Conservation (phyloP, 2,888 invertebrate genomes). For the Anticlea derivata region DNA sequence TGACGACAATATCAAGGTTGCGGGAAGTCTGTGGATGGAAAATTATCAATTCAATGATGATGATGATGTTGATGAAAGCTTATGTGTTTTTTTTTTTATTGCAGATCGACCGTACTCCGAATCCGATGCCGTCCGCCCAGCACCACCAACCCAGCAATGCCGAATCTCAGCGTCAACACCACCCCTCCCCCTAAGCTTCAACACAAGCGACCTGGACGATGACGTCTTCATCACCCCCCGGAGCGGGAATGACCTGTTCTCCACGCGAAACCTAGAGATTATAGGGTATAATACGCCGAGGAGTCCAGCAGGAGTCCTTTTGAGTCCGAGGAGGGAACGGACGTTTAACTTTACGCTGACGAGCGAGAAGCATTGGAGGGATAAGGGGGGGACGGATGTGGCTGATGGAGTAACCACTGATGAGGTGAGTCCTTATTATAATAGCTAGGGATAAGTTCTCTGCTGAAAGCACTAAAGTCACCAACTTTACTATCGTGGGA, state of each 20-base stretch:
- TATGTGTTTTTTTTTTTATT: slow-evolving; percentile 4
- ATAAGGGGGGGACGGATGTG: slow-evolving; percentile 76
- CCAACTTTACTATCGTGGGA: no score
- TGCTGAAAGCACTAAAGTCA: no score
- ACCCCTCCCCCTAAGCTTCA: slow-evolving; percentile 64
- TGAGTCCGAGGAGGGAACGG: slow-evolving; percentile 71
- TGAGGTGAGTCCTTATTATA: slow-evolving; percentile 58
- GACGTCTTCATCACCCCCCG: slow-evolving; percentile 74
- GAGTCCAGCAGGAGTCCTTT: slow-evolving; percentile 70
- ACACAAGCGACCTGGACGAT: slow-evolving; percentile 69
- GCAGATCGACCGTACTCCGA: slow-evolving; percentile 76
- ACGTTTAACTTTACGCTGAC: slow-evolving; percentile 71
- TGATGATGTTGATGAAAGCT: no score
- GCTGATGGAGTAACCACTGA: slow-evolving; percentile 68
- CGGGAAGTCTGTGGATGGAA: no score
- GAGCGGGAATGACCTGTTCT: slow-evolving; percentile 68
- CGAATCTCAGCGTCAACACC: slow-evolving; percentile 72
- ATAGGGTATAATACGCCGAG: slow-evolving; percentile 65
- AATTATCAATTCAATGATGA: no score
- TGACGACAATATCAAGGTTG: no score
- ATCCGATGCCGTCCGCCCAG: slow-evolving; percentile 62
- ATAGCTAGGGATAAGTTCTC: no score
- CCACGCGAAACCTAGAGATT: slow-evolving; percentile 70
- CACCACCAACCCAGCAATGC: slow-evolving; percentile 52
- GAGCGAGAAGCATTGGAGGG: slow-evolving; percentile 77